Percentiles rank a stretch among this genome's conserved stretches.
Evolutionary conservation across 2,888 invertebrate genomes (phyloP).

Genomic region (Cinara cedri): DNA sequence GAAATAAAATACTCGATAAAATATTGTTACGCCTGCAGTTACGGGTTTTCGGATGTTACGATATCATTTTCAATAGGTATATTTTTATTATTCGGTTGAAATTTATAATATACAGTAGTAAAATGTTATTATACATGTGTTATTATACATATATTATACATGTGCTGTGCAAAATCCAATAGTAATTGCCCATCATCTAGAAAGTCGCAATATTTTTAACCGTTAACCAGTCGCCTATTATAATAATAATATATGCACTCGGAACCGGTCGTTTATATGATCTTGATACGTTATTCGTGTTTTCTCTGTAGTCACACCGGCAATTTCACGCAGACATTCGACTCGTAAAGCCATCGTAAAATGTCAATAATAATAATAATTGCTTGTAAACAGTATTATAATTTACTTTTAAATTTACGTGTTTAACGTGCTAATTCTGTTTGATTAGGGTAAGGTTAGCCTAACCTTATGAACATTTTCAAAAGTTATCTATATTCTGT

Average conservation of each 20-base stretch:
- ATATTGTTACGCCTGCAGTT: no score
- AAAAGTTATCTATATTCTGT: no score
- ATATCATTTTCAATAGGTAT: neutral
- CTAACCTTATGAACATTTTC: no score
- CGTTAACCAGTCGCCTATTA: constrained; percentile 42
- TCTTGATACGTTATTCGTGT: constrained; percentile 33
- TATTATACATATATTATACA: neutral
- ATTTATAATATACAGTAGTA: neutral
- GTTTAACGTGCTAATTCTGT: no score
- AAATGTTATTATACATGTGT: no score
- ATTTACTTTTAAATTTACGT: no score
- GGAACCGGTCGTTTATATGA: constrained; percentile 36
- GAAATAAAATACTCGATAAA: no score
- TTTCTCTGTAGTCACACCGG: constrained; percentile 34
- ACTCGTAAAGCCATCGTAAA: neutral
- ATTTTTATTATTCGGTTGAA: neutral
- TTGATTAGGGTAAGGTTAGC: no score
- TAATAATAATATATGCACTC: constrained; percentile 30
- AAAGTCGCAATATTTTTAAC: constrained; percentile 44
- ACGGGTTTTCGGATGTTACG: no score
- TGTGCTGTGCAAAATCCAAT: constrained; percentile 20
- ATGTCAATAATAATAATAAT: no score
- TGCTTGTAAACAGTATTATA: no score
- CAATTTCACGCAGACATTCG: constrained; percentile 7
- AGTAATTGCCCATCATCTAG: constrained; percentile 35